Evolutionary conservation across 2,797 vertebrate species (phyloP), one percentile per base, ranked within the genome.

Genomic region (Lycodopsis pacificus): DNA sequence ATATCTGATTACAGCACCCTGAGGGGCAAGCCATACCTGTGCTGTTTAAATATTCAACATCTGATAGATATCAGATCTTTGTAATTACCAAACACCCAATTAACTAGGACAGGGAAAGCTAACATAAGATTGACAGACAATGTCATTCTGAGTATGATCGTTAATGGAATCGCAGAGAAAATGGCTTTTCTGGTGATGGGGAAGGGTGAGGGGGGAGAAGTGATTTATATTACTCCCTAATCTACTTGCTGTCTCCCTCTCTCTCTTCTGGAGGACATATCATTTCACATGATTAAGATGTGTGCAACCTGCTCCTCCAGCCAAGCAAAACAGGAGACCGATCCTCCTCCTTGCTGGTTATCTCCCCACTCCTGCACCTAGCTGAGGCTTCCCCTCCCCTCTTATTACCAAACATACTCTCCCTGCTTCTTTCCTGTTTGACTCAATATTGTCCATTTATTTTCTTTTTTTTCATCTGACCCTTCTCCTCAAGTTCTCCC

Each of bases 1-100:
- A 42, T 85, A 49, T n/a, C 82, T 8, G 63, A 83, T 75, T 62
- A 63, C 65, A 65, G 79, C 65, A 19, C 77, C 83, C 80, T 12
- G 27, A 73, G 77, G 86, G 71, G 17, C 8, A 12, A 73, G 65
- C 62, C 54, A 56, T 82, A 89, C 84, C 82, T 77, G 76, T 53
- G 62, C 79, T 71, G 44, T 82, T 92, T 78, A 91, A 90, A 92
- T 88, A 91, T 93, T 87, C 74, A 91, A 46, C 77, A 89, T 77
- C 59, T 84, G 90, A 90, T 85, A 68, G 77, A 84, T 84, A 81
- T 82, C 76, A 79, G 36, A 72, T 85, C 73, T 79, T 53, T 69
- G 56, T 87, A 79, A 92, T 88, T 90, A 88, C 81, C 76, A 72
- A 85, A 79, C 77, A 85, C 12, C 61, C 70, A 80, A 84, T 91